These are phyloP conservation scores for Melopsittacus undulatus DNA, from an alignment of 2,797 vertebrate genomes.

Conservation along the genomic window DNA sequence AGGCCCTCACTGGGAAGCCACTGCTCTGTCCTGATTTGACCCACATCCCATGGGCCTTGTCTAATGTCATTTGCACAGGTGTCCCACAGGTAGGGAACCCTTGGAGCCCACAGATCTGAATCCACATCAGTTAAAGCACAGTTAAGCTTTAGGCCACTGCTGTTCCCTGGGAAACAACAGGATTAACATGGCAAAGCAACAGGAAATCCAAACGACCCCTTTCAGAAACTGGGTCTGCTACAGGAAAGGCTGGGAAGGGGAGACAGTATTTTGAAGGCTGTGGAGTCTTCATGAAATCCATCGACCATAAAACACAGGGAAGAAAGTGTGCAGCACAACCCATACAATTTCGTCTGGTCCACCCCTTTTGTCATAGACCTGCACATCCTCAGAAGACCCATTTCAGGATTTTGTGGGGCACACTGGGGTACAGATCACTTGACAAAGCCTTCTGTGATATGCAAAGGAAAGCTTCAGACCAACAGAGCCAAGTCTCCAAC, in stretches of 20 bases:
- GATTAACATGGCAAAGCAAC: background rate
- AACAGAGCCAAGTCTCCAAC: background rate
- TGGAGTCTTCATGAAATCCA: background rate
- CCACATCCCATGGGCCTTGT: background rate
- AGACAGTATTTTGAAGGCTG: background rate
- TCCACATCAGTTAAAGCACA: background rate
- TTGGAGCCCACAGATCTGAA: background rate
- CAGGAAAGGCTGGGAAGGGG: background rate
- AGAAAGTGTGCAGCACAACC: background rate
- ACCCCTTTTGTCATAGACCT: background rate
- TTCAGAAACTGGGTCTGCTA: background rate
- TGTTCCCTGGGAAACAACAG: background rate
- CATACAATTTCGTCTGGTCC: background rate
- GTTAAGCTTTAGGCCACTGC: background rate
- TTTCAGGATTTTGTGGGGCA: background rate
- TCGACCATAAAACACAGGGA: background rate
- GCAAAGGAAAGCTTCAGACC: background rate
- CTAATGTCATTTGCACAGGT: background rate
- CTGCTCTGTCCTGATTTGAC: slow-evolving; percentile 38
- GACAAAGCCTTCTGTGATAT: background rate
- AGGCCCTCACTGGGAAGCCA: background rate
- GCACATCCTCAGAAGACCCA: background rate
- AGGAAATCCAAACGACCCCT: background rate
- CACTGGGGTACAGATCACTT: background rate
- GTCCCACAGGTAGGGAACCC: background rate